Conservation (phyloP, 2,888 invertebrate species). For the Hirtodrosophila cameraria region DNA sequence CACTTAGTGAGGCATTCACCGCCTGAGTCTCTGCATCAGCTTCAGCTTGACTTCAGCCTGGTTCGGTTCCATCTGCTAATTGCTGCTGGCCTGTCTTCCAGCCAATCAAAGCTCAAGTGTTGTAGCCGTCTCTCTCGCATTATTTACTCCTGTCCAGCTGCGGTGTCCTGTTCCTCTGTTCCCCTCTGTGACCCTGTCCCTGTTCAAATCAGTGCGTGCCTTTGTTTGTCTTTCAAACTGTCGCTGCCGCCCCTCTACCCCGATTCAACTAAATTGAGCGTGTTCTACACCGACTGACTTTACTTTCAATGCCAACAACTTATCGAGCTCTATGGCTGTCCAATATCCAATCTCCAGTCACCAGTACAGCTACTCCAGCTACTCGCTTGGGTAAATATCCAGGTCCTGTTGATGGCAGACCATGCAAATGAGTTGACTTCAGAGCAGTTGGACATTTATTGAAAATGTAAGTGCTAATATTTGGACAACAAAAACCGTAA, state of each 20-base stretch:
- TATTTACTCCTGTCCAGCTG: conserved; percentile 30
- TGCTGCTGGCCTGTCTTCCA: conserved; percentile 52
- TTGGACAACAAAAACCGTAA: conserved; percentile 67
- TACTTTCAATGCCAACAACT: conserved; percentile 54
- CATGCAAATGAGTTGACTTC: conserved; percentile 64
- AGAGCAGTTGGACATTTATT: conserved; percentile 60
- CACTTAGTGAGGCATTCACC: conserved; percentile 76
- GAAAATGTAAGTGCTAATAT: conserved; percentile 74
- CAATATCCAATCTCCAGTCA: conserved; percentile 3
- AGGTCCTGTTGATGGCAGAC: conserved; percentile 2
- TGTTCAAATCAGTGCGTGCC: conserved; percentile 73
- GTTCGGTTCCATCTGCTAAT: conserved; percentile 64
- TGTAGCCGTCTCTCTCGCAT: conserved; percentile 31
- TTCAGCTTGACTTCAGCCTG: conserved; percentile 45
- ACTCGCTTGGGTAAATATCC: conserved; percentile 31
- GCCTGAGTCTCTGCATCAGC: conserved; percentile 32
- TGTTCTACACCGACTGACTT: conserved; percentile 38
- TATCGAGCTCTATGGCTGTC: conserved; percentile 46
- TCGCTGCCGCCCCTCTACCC: not conserved
- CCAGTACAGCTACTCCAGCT: conserved; percentile 1
- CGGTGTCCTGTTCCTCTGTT: conserved; percentile 24
- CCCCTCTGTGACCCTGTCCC: no score
- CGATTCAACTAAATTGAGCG: conserved; percentile 63
- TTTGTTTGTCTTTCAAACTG: conserved; percentile 69
- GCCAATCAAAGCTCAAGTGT: conserved; percentile 71